Evolutionary conservation across 1,140 invertebrate genomes (phyloP), one percentile per base, ranked within the genome.

Genomic region (Trialeurodes vaporariorum): DNA sequence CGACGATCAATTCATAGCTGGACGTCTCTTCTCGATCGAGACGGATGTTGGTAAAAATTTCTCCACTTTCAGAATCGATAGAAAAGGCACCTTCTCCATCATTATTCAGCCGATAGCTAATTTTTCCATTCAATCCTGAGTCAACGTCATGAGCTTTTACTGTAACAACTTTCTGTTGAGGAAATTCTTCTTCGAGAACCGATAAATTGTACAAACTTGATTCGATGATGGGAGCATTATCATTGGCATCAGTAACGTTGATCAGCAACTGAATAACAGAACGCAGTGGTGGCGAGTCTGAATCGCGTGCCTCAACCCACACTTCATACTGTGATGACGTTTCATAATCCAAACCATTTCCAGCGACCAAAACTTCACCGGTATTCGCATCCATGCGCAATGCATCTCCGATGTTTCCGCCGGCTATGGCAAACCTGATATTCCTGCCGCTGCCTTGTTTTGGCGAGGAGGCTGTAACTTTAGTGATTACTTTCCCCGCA

Each of bases 291-390:
- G 92, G 92, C 61, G 83, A 84, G 75, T 93, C 91, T 0, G 88
- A 87, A 78, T 96, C 93, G 64, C 85, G 80, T 0, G 94, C 94
- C 82, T 95, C 91, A 63, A 98, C 84, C 94, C 94, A 98, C 25
- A 97, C 86, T 79, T 94, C 88, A 77, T 95, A 96, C 22, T 86
- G 78, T 22, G 87, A 84, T 68, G 87, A 83, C 0, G 87, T 87
- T 81, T 98, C 95, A 74, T 91, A 96, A 79, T 98, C 94, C 64
- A 98, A 82, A 0, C 88, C 88, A 73, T 83, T 85, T 9, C 85
- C 85, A 1, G 88, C 86, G 0, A 95, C 85, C 17, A 80, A 83
- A 9, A 96, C 83, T 77, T 90, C 86, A 22, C 94, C 94, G 34
- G 85, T 89, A 27, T 84, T 84, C 13, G 83, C 73, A 76, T 95